Conservation (phyloP, 2,888 invertebrate species). For the Drosophila flavopinicola region DNA sequence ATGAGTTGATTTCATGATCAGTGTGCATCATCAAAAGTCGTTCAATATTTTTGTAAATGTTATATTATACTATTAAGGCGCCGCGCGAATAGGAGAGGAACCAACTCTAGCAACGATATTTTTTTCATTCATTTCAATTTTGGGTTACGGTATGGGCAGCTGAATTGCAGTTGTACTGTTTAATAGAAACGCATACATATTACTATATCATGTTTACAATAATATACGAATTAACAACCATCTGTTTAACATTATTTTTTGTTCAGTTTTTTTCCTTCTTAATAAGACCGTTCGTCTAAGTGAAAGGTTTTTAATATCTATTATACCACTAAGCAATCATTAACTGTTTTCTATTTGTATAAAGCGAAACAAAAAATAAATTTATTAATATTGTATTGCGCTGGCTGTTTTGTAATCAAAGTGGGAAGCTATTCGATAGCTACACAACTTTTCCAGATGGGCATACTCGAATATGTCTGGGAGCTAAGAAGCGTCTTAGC, state of each 20-base stretch:
- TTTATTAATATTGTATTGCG: constrained; percentile 46
- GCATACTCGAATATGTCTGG: too few species aligned
- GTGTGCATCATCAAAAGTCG: constrained; percentile 4
- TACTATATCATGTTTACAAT: constrained; percentile 24
- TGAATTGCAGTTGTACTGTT: constrained; percentile 24
- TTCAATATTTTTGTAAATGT: constrained; percentile 48
- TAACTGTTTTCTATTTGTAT: constrained; percentile 80
- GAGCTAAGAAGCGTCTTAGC: too few species aligned
- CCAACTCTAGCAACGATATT: constrained; percentile 27
- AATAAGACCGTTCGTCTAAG: constrained; percentile 29
- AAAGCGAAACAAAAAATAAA: constrained; percentile 62
- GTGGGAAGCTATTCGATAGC: too few species aligned
- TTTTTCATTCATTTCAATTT: constrained; percentile 15
- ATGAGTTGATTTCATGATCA: constrained; percentile 2
- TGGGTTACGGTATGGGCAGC: constrained; percentile 44
- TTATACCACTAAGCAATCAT: constrained; percentile 56
- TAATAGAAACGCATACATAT: constrained; percentile 28
- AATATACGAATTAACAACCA: constrained; percentile 20
- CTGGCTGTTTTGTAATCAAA: too few species aligned
- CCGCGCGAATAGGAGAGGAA: constrained; percentile 5
- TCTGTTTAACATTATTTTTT: constrained; percentile 29
- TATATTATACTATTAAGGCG: constrained; percentile 12
- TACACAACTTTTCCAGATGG: too few species aligned
- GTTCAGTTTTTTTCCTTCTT: constrained; percentile 19
- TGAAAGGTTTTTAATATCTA: constrained; percentile 45